phyloP scores from a whole-genome alignment of 2,797 vertebrate genomes.

The Apogon hyalosoma region DNA sequence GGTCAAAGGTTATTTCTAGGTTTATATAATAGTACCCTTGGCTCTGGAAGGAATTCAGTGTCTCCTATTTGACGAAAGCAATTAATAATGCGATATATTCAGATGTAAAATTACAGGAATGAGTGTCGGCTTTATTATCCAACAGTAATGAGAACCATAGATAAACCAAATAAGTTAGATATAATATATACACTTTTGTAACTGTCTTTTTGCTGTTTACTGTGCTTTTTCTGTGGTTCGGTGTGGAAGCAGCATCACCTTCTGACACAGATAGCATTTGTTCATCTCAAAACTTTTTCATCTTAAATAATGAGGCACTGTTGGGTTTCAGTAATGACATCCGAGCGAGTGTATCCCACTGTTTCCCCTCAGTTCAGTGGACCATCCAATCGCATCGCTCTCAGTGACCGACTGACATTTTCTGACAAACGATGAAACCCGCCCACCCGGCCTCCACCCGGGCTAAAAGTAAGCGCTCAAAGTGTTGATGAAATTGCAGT shows the following conservation, averaged over 20 bases:
- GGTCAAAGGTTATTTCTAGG: conserved; percentile 10
- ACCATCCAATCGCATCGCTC: conserved; percentile 42
- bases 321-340: conserved; percentile 6
- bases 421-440: conserved; percentile 40
- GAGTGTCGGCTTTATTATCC: too few relatives aligned
- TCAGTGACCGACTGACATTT: conserved; percentile 64
- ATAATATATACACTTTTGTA: too few relatives aligned
- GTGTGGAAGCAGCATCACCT: conserved; percentile 7
- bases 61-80: background rate
- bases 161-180: too few relatives aligned
- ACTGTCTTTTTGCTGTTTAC: background rate
- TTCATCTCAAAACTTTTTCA: conserved; percentile 14
- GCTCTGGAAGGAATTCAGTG: background rate
- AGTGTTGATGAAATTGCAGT: conserved; percentile 57
- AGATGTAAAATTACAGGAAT: too few relatives aligned
- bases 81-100: too few relatives aligned
- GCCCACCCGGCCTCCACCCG: conserved; percentile 52
- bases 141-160: too few relatives aligned
- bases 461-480: conserved; percentile 45
- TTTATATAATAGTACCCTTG: background rate
- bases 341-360: background rate
- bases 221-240: background rate
- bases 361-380: conserved; percentile 24
- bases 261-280: conserved; percentile 8
- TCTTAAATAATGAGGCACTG: conserved; percentile 4